These are phyloP conservation scores for Trichonephila clavata DNA, from an alignment of 1,140 invertebrate species.

Conservation along the genomic window DNA sequence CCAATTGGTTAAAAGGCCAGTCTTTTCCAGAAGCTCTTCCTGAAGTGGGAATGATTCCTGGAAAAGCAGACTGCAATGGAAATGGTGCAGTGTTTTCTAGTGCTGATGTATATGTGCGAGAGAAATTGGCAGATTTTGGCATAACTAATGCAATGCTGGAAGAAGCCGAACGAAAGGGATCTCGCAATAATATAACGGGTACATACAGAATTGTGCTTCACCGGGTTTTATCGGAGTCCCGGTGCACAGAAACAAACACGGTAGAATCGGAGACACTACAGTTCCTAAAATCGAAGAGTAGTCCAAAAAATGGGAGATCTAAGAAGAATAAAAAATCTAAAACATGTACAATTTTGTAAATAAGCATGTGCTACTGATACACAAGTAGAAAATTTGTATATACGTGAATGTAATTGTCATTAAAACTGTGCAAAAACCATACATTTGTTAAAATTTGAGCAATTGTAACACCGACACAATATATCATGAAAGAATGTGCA, in stretches of 20 bases:
- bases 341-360: slow-evolving; percentile 73
- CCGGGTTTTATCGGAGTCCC: slow-evolving; percentile 4
- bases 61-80: slow-evolving; percentile 27
- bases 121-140: slow-evolving; percentile 82
- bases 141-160: slow-evolving; percentile 83
- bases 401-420: not conserved
- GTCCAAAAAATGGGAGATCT: slow-evolving; percentile 31
- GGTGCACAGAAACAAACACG: not conserved
- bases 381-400: not conserved
- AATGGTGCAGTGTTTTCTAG: not conserved
- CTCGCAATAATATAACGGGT: slow-evolving; percentile 83
- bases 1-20: slow-evolving; percentile 82
- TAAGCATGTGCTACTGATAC: not conserved
- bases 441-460: too few species aligned
- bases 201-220: slow-evolving; percentile 82
- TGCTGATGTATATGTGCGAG: slow-evolving; percentile 81
- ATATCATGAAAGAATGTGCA: too few species aligned
- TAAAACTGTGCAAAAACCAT: too few species aligned
- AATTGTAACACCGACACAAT: too few species aligned
- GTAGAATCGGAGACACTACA: not conserved
- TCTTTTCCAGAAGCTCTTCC: slow-evolving; percentile 79
- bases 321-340: slow-evolving; percentile 73
- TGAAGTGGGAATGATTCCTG: slow-evolving; percentile 79
- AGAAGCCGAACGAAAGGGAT: slow-evolving; percentile 81
- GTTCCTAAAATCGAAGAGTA: slow-evolving; percentile 60